phyloP scores from a whole-genome alignment of 2,113 vertebrate genomes.

The Strigops habroptila region DNA sequence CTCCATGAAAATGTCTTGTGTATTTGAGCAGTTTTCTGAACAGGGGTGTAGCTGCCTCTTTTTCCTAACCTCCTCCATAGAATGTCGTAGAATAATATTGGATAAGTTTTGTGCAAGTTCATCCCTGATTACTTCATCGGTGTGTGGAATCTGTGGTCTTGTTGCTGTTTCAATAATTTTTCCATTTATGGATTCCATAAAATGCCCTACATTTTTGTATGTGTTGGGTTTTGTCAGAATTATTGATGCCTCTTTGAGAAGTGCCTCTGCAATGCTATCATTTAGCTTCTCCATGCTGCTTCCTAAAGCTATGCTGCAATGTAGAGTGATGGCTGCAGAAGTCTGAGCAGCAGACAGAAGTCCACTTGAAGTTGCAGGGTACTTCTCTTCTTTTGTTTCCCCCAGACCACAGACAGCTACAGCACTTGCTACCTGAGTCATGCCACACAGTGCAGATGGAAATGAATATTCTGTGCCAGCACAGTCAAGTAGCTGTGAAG shows the following conservation, averaged over 20 bases:
- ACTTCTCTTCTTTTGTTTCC: slow-evolving; percentile 63
- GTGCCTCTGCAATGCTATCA: slow-evolving; percentile 81
- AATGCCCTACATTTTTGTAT: slow-evolving; percentile 79
- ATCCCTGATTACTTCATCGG: slow-evolving; percentile 75
- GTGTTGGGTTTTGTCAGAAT: slow-evolving; percentile 80
- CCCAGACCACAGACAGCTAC: slow-evolving; percentile 85
- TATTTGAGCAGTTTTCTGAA: slow-evolving; percentile 50
- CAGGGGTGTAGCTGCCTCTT: slow-evolving; percentile 61
- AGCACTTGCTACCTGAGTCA: slow-evolving; percentile 89
- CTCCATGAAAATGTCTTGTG: slow-evolving; percentile 78
- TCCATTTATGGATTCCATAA: slow-evolving; percentile 82
- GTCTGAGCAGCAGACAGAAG: slow-evolving; percentile 80
- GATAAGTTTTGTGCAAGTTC: slow-evolving; percentile 87
- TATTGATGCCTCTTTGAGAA: slow-evolving; percentile 83
- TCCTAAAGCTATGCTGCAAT: slow-evolving; percentile 75
- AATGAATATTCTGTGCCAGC: slow-evolving; percentile 78
- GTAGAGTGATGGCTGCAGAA: slow-evolving; percentile 76
- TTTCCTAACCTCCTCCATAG: slow-evolving; percentile 83
- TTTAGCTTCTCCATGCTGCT: slow-evolving; percentile 80
- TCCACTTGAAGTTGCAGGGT: slow-evolving; percentile 69
- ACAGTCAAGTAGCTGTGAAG: slow-evolving; percentile 9
- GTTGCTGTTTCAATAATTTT: slow-evolving; percentile 83
- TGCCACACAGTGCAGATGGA: slow-evolving; percentile 86
- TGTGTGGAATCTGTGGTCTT: slow-evolving; percentile 68
- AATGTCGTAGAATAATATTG: slow-evolving; percentile 85